Evolutionary conservation across 2,797 vertebrate genomes (phyloP), one percentile per base, ranked within the genome.

Genomic region (Pterois miles): DNA sequence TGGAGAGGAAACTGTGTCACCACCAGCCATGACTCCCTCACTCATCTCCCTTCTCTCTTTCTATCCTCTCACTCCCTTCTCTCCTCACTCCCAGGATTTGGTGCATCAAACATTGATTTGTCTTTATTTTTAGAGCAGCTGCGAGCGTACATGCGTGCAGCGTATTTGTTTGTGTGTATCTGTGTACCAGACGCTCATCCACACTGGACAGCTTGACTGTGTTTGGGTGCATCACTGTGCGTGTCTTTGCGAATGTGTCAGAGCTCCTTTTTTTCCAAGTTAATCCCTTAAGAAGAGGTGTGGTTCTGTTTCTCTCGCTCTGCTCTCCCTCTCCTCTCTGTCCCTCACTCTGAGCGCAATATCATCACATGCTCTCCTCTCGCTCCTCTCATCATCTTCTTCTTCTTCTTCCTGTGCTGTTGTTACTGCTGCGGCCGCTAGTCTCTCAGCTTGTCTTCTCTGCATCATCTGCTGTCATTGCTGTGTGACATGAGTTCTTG

Each of bases 261-360:
- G 73, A 60, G 80, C 78, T 89, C 70, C 65, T 89, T 87, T 90
- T 85, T 60, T 22, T 34, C 91, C 33, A 91, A 93, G 89, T 94
- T 94, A 93, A 94, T 94, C 93, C 90, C 86, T 93, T 87, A 92
- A 92, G 91, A 94, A 92, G 94, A 94, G 93, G 91, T 92, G 84
- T 90, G 90, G 89, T 80, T 91, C 80, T 86, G 58, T 88, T 80
- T 75, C 83, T 84, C 70, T 84, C 81, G 52, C 75, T 77, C 83
- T 40, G 50, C 74, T 6, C 84, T 86, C 69, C 18, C 88, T 80
- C 90, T 84, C 82, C 81, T 78, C 80, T 71, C 85, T 29, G 69
- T 89, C 82, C 69, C 85, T 87, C 78, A 31, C 78, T 88, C 73
- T 23, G 76, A 90, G 86, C 72, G 66, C 83, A 78, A 65, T 84